Evolutionary conservation across 2,888 invertebrate genomes (phyloP).

Genomic region (Herminia tarsipennalis): DNA sequence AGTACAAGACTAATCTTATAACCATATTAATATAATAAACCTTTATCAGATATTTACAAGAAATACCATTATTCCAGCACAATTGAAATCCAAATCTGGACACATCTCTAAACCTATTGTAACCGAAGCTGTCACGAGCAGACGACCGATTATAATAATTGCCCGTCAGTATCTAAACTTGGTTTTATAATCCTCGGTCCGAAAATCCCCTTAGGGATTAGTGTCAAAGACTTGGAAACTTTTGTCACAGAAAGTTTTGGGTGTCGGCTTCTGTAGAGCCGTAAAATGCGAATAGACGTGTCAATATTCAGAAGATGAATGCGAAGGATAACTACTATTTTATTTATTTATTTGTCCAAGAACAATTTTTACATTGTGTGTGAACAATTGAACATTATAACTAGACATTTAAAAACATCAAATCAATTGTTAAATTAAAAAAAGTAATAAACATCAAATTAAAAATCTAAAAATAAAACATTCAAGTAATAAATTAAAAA

Average conservation of each 20-base stretch:
- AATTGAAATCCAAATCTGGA: constrained; percentile 3
- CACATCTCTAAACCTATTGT: constrained; percentile 11
- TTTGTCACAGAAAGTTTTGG: constrained; percentile 34
- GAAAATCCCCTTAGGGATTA: constrained; percentile 33
- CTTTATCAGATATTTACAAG: neutral
- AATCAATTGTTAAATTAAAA: too few relatives aligned
- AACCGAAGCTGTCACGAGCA: constrained; percentile 13
- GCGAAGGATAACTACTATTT: too few relatives aligned
- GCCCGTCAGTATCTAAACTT: constrained; percentile 13
- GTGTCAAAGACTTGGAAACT: constrained; percentile 32
- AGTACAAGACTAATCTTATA: neutral
- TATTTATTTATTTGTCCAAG: too few relatives aligned
- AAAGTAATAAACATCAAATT: too few relatives aligned
- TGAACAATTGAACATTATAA: too few relatives aligned
- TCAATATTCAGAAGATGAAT: too few relatives aligned
- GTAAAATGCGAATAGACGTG: neutral
- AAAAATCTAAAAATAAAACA: too few relatives aligned
- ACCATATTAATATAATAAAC: constrained; percentile 1
- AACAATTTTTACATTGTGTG: too few relatives aligned
- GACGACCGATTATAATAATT: constrained; percentile 16
- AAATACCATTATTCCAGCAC: constrained; percentile 8
- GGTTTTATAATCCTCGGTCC: constrained; percentile 37
- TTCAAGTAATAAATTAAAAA: too few relatives aligned
- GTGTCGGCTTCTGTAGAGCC: constrained; percentile 24
- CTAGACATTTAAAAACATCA: too few relatives aligned